Conservation (phyloP, 2,888 invertebrate species). For the Scelioninae gen. 2 region DNA sequence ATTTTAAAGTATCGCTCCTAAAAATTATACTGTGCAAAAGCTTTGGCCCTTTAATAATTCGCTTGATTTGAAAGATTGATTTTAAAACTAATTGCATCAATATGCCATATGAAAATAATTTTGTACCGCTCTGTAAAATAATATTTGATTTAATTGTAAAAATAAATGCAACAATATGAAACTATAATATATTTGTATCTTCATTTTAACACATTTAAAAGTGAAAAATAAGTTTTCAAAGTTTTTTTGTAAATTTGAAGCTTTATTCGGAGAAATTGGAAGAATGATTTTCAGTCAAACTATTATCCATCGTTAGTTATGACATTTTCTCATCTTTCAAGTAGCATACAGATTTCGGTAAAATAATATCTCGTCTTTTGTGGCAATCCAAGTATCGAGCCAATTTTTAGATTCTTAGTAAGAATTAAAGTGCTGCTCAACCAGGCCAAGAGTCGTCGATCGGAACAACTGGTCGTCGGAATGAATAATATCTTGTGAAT, state of each 20-base stretch:
- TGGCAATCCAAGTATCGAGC: not conserved
- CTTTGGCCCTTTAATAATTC: constrained; percentile 77
- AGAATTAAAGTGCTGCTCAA: not conserved
- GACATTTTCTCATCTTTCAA: no score
- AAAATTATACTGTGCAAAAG: constrained; percentile 77
- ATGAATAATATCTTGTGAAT: not conserved
- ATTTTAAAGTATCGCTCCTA: constrained; percentile 77
- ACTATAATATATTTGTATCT: no score
- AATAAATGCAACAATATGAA: no score
- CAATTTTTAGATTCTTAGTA: not conserved
- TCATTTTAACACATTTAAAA: no score
- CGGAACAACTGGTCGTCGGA: not conserved
- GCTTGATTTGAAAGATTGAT: constrained; percentile 78
- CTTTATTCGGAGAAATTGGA: no score
- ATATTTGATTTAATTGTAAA: not conserved
- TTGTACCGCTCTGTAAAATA: constrained; percentile 77
- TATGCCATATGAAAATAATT: constrained; percentile 80
- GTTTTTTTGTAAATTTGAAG: no score
- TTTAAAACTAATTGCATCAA: constrained; percentile 80
- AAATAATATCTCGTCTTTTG: not conserved
- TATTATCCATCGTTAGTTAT: no score
- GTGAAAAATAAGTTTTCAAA: not conserved
- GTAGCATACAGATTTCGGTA: not conserved
- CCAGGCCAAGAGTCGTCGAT: constrained; percentile 1
- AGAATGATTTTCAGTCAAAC: no score